Evolutionary conservation across 92 coral and sea anemone genomes (phyloP).

Genomic region (Palythoa grandis): DNA sequence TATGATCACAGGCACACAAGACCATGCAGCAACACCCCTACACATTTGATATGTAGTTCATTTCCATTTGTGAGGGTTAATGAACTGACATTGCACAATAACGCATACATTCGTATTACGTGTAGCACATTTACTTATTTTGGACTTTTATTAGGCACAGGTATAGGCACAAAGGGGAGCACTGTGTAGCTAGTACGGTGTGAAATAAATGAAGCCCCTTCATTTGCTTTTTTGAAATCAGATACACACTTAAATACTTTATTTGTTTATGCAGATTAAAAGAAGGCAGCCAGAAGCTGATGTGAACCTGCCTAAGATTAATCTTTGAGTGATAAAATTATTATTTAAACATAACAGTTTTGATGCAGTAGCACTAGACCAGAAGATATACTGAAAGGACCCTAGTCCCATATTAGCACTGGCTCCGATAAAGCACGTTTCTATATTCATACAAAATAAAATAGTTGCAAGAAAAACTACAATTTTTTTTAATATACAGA

Average conservation of each 20-base stretch:
- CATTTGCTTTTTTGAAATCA: background rate
- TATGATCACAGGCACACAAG: background rate
- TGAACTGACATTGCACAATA: background rate
- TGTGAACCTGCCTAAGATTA: background rate
- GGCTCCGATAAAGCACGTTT: background rate
- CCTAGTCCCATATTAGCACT: background rate
- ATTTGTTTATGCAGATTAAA: slow-evolving; percentile 2
- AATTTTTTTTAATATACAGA: background rate
- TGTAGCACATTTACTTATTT: background rate
- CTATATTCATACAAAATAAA: background rate
- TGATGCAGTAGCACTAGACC: slow-evolving; percentile 8
- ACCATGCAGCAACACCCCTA: background rate
- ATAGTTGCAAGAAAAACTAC: background rate
- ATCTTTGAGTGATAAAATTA: background rate
- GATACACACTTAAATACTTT: background rate
- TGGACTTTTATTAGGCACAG: background rate
- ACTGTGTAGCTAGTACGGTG: background rate
- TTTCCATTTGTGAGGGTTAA: background rate
- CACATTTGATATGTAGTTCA: background rate
- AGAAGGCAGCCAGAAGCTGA: background rate
- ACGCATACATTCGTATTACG: background rate
- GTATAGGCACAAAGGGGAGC: background rate
- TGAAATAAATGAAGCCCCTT: background rate
- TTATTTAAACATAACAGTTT: background rate
- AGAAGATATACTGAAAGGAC: slow-evolving; percentile 2